Conservation (phyloP, 1,140 invertebrate genomes). For the Venustaconcha ellipsiformis region DNA sequence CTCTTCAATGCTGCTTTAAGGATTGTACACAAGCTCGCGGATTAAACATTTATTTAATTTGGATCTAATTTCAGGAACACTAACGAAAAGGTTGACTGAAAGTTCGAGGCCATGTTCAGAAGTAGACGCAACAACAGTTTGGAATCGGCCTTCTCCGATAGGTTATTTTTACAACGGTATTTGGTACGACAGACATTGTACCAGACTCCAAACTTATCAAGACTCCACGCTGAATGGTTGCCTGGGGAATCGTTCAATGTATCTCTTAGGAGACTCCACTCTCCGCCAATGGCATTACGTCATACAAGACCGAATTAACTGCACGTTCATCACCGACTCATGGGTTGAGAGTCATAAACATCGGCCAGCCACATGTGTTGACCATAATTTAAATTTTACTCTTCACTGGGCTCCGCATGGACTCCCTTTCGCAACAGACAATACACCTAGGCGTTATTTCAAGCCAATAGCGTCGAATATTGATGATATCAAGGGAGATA, state of each 20-base stretch:
- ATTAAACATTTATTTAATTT: too few species aligned
- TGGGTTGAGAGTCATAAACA: constrained; percentile 17
- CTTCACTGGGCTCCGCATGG: constrained; percentile 14
- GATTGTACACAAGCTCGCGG: too few species aligned
- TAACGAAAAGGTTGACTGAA: too few species aligned
- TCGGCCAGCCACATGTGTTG: constrained; percentile 2
- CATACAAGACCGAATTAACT: constrained; percentile 4
- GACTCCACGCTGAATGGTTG: not conserved
- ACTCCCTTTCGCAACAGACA: constrained; percentile 21
- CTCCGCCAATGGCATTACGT: constrained; percentile 13
- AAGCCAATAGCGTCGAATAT: constrained; percentile 6
- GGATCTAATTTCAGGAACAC: too few species aligned
- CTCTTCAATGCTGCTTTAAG: too few species aligned
- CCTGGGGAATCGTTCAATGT: constrained; percentile 4
- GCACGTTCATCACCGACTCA: constrained; percentile 17
- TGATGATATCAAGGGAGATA: not conserved
- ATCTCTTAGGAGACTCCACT: constrained; percentile 23
- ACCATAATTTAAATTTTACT: not conserved
- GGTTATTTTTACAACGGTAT: constrained; percentile 12
- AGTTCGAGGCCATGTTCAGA: not conserved
- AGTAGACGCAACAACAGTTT: not conserved
- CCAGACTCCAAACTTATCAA: not conserved
- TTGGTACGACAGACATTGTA: constrained; percentile 14
- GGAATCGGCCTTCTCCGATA: constrained; percentile 11
- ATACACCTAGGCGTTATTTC: constrained; percentile 18